Base-by-base conservation (phyloP, 2,113 vertebrate genomes). In the Rhinolophus ferrumequinum region DNA sequence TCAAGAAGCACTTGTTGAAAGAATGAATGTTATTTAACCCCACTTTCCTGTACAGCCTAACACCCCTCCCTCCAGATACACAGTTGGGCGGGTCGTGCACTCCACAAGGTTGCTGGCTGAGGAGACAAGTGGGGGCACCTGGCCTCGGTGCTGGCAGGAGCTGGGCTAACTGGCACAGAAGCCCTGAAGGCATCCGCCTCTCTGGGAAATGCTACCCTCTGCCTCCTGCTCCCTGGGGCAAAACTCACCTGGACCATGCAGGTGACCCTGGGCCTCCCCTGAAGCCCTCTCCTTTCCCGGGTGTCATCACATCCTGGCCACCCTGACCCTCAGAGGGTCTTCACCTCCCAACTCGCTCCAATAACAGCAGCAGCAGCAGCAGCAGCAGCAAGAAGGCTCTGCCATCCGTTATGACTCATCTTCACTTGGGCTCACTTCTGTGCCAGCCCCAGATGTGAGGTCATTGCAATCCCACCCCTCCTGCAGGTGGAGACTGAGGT, bases 251-350 rank as follows among this genome's bases (percentile, higher is more conserved):
- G 52, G 28, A 7, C 15, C 6, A 0, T 1, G 26, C 56, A 14
- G 47, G 85, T 87, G 60, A 85, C n/a, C 24, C 2, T 0, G 2
- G 1, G 2, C 41, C 73, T 92, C 81, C 44, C 52, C 44, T 44
- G 80, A 8, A 0, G 0, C 47, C 28, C 9, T 10, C 16, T 69
- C 10, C 9, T 15, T 7, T 15, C 50, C 22, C 2, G 2, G 2
- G 3, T 38, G 41, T 14, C 2, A 3, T 38, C 50, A 12, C 21
- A 35, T 19, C 33, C 64, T 15, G 19, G 35, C 11, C 22, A 24
- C 44, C 24, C 35, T 0, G 3, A 26, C 64, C 62, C 64, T 11
- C 5, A 26, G 50, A 21, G 1, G 16, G 44, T 24, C 85, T 22
- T 50, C 16, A 1, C 62, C 30, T 28, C 16, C 35, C 13, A 7